phyloP scores from a whole-genome alignment of 2,888 invertebrate species.

The Sminthurinus aureus region DNA sequence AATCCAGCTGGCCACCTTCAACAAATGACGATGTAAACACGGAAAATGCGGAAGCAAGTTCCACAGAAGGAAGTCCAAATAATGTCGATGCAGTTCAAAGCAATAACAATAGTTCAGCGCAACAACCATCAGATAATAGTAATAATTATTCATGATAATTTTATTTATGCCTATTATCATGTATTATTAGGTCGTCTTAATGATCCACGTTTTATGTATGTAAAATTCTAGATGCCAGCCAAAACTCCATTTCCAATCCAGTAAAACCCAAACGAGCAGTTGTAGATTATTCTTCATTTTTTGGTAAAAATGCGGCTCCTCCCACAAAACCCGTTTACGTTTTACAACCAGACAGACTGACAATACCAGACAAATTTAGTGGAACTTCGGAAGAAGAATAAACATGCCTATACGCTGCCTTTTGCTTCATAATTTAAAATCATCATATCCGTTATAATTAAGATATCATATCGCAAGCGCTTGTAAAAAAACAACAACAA shows the following conservation, averaged over 20 bases:
- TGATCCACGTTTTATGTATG: too few relatives aligned
- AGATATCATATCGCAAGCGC: too few relatives aligned
- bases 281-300: constrained; percentile 55
- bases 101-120: too few relatives aligned
- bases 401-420: not conserved
- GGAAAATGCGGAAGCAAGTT: not conserved
- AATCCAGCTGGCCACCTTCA: constrained; percentile 39
- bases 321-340: constrained; percentile 50
- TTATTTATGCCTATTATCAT: too few relatives aligned
- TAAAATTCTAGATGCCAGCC: too few relatives aligned
- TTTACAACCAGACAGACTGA: constrained; percentile 50
- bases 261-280: constrained; percentile 52
- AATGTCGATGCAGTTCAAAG: too few relatives aligned
- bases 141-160: too few relatives aligned
- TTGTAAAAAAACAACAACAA: too few relatives aligned
- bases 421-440: too few relatives aligned
- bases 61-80: constrained; percentile 9
- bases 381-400: constrained; percentile 23
- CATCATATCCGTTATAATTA: too few relatives aligned
- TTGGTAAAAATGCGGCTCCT: constrained; percentile 52
- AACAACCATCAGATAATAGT: too few relatives aligned
- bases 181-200: too few relatives aligned
- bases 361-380: constrained; percentile 33
- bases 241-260: constrained; percentile 12
- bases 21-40: not conserved